Evolutionary conservation across 2,888 invertebrate species (phyloP), one percentile per base, ranked within the genome.

Genomic region (Oxyteleia sp.): DNA sequence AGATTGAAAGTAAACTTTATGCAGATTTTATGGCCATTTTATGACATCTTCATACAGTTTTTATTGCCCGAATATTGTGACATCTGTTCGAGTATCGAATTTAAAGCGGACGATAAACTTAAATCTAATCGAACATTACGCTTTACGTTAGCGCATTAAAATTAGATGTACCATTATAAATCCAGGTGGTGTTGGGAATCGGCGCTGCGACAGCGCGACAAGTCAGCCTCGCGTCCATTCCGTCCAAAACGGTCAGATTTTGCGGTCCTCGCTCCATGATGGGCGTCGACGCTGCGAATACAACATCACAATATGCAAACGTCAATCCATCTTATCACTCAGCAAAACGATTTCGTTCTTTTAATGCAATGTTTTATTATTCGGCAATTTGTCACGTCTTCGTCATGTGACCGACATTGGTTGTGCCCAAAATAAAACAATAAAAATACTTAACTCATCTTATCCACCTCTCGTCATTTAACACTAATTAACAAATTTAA

Each of bases 161-260:
- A 26, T 61, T 66, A 45, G 53, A 63, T 63, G 63, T 95, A 98
- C 98, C 97, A 94, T 98, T 97, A 92, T 96, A 97, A 90, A 96
- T 96, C 99, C 99, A 99, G 49, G 97, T 97, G 79, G 97, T 95
- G 91, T 97, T 97, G 8, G 99, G 99, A 87, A 96, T 95, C 18
- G 99, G 99, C 15, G 98, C 98, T 59, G 99, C 99, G 68, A 96
- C 95, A 26, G 98, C 98, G 87, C 97, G 95, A 93, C 99, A 99
- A 78, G 95, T 95, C 88, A 99, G 95, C 68, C 97, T 97, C 68
- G 97, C 98, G 94, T 98, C 98, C 94, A 98, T 98, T 64, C 98
- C 98, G 93, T 98, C 98, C 88, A 98, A 94, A 84, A 98, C 97
- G 10, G 98, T 98, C 84, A 96, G 94, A 94, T 99, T 98, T 92